These are phyloP conservation scores for Dreissena polymorpha DNA, from an alignment of 1,140 invertebrate species.

Conservation along the genomic window DNA sequence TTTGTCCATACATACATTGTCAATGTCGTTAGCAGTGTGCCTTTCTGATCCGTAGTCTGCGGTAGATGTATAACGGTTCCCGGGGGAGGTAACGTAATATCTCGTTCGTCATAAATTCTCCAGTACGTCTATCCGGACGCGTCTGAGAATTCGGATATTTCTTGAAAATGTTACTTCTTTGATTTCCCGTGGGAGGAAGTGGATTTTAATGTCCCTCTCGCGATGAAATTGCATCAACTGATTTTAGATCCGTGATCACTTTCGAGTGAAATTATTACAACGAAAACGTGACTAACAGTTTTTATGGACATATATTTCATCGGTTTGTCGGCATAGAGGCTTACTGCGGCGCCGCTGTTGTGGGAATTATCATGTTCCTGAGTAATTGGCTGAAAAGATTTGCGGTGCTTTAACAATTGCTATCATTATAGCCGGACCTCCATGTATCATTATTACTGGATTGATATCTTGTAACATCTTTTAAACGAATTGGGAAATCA, in stretches of 20 bases:
- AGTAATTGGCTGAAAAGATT: conserved; percentile 45
- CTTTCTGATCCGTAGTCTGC: too few relatives aligned
- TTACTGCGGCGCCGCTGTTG: neutral
- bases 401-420: conserved; percentile 15
- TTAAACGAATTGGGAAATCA: conserved; percentile 50
- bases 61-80: neutral
- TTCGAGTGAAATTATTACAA: conserved; percentile 49
- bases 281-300: conserved; percentile 38
- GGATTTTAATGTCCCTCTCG: conserved; percentile 54
- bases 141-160: conserved; percentile 38
- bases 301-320: conserved; percentile 56
- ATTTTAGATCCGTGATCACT: conserved; percentile 38
- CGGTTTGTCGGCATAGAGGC: conserved; percentile 14
- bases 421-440: neutral
- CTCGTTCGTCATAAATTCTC: conserved; percentile 44
- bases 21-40: too few relatives aligned
- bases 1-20: too few relatives aligned
- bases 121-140: conserved; percentile 27
- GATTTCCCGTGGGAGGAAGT: conserved; percentile 47
- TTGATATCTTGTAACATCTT: conserved; percentile 22
- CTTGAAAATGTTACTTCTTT: conserved; percentile 51
- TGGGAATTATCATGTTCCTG: conserved; percentile 34
- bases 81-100: conserved; percentile 43
- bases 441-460: conserved; percentile 23
- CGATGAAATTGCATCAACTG: conserved; percentile 38